Base-by-base conservation (phyloP, 2,888 invertebrate genomes). In the Xestia ashworthii region DNA sequence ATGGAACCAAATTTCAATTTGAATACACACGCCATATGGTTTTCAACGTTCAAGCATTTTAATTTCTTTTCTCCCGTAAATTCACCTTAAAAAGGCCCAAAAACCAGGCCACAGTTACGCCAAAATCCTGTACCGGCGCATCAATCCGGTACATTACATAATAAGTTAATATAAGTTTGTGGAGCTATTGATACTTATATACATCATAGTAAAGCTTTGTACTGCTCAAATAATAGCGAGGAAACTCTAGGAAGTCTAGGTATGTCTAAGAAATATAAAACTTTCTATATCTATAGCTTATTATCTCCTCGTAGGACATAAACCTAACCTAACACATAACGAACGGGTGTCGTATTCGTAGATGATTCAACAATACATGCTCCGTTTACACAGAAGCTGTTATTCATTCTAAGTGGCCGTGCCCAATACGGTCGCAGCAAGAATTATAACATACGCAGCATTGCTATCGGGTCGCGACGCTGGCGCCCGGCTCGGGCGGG, bases 351-450 rank as follows among this genome's bases (percentile, higher is more conserved):
- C 85, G 74, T 80, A 86, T 89, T 89, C 74, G 74, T 86, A 76
- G 82, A 85, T 88, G 89, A 88, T 86, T 88, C 88, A 88, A 86
- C 88, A 87, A 83, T 85, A 80, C 87, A 83, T 82, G 81, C 76
- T 83, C 64, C 65, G 81, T 76, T 83, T 86, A 88, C 85, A 85
- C 81, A 85, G 82, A 74, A 86, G 88, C 77, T 78, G 83, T 79
- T 87, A 81, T 89, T 89, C 84, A 84, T 88, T 88, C 80, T 74
- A 83, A 86, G 74, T 82, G 76, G 76, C 50, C 74, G 48, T 74
- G 65, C 82, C 88, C 84, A 88, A 86, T 89, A 89, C 62, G 89
- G 85, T 75, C 68, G 85, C 78, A 65, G 72, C 80, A 83, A 75
- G 81, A 84, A 89, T 88, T 89, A 86, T 86, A 78, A 82, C 89